Evolutionary conservation across 2,797 vertebrate species (phyloP).

Genomic region (Platyrinchus mystaceus): DNA sequence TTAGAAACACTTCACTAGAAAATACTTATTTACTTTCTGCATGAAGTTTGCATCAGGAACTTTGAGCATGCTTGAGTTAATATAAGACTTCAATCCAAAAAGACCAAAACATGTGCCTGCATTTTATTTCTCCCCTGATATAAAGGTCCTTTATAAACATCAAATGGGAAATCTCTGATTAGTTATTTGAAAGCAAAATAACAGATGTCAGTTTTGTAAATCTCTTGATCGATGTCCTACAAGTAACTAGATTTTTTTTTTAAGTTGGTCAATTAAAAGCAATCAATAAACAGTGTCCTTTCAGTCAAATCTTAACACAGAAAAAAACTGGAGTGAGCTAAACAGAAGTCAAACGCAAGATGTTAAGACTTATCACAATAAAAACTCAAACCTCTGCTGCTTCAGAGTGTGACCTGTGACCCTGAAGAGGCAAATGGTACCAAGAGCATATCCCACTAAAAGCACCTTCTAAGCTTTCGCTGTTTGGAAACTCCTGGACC

Average conservation of each 20-base stretch:
- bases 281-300: conserved; percentile 7
- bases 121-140: not conserved
- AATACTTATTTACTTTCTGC: not conserved
- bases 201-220: conserved; percentile 21
- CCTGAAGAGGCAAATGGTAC: not conserved
- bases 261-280: not conserved
- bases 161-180: not conserved
- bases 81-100: not conserved
- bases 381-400: conserved; percentile 35
- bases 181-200: conserved; percentile 8
- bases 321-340: not conserved
- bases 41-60: not conserved
- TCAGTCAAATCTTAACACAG: not conserved
- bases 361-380: conserved; percentile 35
- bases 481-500: conserved; percentile 6
- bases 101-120: not conserved
- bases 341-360: not conserved
- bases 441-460: not conserved
- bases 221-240: not conserved
- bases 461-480: not conserved
- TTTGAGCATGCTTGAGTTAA: not conserved
- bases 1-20: not conserved
- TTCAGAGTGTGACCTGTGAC: conserved; percentile 41
- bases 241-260: not conserved
- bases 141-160: not conserved